These are phyloP conservation scores for Megastigmus dorsalis DNA, from an alignment of 2,888 invertebrate genomes.

Conservation along the genomic window DNA sequence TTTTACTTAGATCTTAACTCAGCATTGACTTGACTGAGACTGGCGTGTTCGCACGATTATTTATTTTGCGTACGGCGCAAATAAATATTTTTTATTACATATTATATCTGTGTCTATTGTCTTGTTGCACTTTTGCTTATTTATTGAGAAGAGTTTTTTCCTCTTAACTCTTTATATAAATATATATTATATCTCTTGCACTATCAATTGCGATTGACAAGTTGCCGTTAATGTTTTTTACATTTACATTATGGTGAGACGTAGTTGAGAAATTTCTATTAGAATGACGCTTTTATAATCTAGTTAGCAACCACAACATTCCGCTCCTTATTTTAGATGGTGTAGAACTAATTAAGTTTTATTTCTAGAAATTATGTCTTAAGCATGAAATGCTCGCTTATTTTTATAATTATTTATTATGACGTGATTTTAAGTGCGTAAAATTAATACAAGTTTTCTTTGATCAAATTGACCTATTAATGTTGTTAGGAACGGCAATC, in stretches of 20 bases:
- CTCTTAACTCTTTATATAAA: slow-evolving; percentile 44
- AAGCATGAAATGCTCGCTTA: slow-evolving; percentile 72
- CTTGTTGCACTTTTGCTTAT: slow-evolving; percentile 72
- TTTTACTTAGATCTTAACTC: slow-evolving; percentile 51
- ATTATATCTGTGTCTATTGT: slow-evolving; percentile 55
- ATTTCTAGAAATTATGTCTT: slow-evolving; percentile 65
- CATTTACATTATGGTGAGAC: slow-evolving; percentile 56
- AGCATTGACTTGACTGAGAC: slow-evolving; percentile 52
- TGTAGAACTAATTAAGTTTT: slow-evolving; percentile 69
- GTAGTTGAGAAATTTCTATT: slow-evolving; percentile 66
- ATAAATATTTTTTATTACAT: slow-evolving; percentile 51
- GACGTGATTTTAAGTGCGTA: slow-evolving; percentile 61
- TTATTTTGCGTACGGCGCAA: slow-evolving; percentile 55
- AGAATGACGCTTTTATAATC: slow-evolving; percentile 69
- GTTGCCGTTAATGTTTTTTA: slow-evolving; percentile 67
- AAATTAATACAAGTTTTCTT: slow-evolving; percentile 22
- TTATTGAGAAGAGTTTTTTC: slow-evolving; percentile 67
- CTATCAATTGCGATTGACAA: slow-evolving; percentile 63
- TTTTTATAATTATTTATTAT: slow-evolving; percentile 74
- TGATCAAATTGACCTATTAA: neutral
- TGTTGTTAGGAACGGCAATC: neutral
- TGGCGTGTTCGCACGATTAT: slow-evolving; percentile 53
- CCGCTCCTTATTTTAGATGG: slow-evolving; percentile 67
- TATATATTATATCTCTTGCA: slow-evolving; percentile 60
- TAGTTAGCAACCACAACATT: slow-evolving; percentile 71